Conservation (phyloP, 2,113 vertebrate genomes). For the Motacilla alba region DNA sequence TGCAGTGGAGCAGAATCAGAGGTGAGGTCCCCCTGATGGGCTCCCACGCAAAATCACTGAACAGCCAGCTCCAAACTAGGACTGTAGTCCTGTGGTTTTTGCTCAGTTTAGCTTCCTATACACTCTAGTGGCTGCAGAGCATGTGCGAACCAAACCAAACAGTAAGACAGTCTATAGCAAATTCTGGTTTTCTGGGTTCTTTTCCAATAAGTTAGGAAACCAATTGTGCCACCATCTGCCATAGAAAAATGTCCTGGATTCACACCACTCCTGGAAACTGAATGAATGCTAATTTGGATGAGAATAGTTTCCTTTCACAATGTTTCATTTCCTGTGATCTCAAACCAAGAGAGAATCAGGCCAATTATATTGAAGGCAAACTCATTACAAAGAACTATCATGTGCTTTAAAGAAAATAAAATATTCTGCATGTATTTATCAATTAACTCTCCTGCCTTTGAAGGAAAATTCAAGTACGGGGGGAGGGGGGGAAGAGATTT, state of each 20-base stretch:
- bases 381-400: neutral
- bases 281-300: slow-evolving; percentile 3
- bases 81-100: neutral
- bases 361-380: neutral
- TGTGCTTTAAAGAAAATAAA: neutral
- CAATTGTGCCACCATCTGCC: neutral
- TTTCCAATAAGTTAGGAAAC: neutral
- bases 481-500: neutral
- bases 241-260: neutral
- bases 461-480: neutral
- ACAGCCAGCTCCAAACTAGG: neutral
- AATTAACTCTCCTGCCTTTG: neutral
- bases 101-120: neutral
- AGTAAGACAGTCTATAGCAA: neutral
- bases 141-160: neutral
- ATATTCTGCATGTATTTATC: neutral
- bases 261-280: neutral
- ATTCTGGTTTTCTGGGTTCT: neutral
- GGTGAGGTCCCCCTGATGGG: neutral
- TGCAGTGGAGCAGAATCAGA: neutral
- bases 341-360: neutral
- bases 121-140: neutral
- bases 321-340: neutral
- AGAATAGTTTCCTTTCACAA: neutral
- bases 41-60: neutral